phyloP scores from a whole-genome alignment of 2,797 vertebrate genomes.

The Hydrocynus forskahlii region DNA sequence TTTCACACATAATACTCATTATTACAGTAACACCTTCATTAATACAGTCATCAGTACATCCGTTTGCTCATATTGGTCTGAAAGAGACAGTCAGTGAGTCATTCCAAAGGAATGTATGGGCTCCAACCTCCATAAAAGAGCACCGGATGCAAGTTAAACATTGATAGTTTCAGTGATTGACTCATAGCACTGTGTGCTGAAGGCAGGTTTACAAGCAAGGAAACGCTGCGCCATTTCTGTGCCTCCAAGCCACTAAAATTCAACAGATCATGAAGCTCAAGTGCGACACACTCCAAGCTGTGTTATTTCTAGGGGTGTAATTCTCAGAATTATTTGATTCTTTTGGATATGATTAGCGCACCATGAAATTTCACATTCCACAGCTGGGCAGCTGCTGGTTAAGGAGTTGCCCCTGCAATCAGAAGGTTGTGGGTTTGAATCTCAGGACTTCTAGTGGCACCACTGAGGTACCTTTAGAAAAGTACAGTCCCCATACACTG shows the following conservation, averaged over 20 bases:
- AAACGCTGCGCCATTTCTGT: not conserved
- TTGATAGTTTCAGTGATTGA: conserved; percentile 30
- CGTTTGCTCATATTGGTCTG: conserved; percentile 1
- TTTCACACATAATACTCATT: not conserved
- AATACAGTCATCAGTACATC: conserved; percentile 6
- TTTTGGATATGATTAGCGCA: not conserved
- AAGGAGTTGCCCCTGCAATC: no score
- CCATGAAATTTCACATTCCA: not conserved
- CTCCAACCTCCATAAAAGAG: conserved; percentile 15
- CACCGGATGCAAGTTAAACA: conserved; percentile 30
- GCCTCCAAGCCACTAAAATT: not conserved
- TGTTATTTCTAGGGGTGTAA: not conserved
- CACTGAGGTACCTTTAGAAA: no score
- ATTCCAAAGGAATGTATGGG: conserved; percentile 23
- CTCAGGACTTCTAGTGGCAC: no score
- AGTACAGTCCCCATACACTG: no score
- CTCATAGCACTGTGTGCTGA: not conserved
- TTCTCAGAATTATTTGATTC: not conserved
- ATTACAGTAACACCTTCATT: no score
- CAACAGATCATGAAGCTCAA: not conserved
- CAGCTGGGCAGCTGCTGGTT: not conserved
- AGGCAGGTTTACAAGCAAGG: not conserved
- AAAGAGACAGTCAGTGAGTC: conserved; percentile 13
- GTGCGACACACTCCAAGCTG: not conserved
- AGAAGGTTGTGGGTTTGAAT: no score